Conservation (phyloP, 2,113 vertebrate species). For the Thunnus thynnus region DNA sequence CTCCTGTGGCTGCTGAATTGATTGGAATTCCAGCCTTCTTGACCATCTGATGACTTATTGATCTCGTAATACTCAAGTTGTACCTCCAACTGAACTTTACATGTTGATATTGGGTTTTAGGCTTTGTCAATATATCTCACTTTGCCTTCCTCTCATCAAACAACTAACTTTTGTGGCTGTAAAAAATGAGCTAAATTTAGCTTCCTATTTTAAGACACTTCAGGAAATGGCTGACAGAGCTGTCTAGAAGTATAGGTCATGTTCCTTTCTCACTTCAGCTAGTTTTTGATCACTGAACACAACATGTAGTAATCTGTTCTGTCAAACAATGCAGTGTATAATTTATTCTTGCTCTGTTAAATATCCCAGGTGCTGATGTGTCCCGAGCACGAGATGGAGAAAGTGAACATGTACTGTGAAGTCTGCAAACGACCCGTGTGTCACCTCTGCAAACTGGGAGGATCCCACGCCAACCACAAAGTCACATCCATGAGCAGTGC, state of each 20-base stretch:
- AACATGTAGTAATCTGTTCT: background rate
- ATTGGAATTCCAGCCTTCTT: background rate
- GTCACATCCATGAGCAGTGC: conserved; percentile 96
- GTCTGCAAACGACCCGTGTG: conserved; percentile 96
- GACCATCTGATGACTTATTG: background rate
- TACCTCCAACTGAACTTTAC: too few species aligned
- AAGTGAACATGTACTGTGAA: conserved; percentile 99
- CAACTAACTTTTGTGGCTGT: background rate
- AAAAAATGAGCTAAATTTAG: conserved; percentile 35
- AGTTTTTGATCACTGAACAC: background rate
- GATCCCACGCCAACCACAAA: conserved; percentile 93
- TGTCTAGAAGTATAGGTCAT: background rate
- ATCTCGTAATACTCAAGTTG: background rate
- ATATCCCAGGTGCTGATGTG: conserved; percentile 94
- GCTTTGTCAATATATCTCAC: background rate
- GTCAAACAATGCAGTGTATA: background rate
- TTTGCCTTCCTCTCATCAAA: background rate
- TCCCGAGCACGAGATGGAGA: conserved; percentile 98
- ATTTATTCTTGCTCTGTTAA: conserved; percentile 9
- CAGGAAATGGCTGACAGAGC: conserved; percentile 41
- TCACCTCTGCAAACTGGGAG: conserved; percentile 96
- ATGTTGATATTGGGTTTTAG: too few species aligned
- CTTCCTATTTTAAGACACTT: conserved; percentile 52
- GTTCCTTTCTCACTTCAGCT: conserved; percentile 64
- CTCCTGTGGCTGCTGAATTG: background rate